These are phyloP conservation scores for Agriopis aurantiaria DNA, from an alignment of 2,888 invertebrate genomes.

Conservation along the genomic window DNA sequence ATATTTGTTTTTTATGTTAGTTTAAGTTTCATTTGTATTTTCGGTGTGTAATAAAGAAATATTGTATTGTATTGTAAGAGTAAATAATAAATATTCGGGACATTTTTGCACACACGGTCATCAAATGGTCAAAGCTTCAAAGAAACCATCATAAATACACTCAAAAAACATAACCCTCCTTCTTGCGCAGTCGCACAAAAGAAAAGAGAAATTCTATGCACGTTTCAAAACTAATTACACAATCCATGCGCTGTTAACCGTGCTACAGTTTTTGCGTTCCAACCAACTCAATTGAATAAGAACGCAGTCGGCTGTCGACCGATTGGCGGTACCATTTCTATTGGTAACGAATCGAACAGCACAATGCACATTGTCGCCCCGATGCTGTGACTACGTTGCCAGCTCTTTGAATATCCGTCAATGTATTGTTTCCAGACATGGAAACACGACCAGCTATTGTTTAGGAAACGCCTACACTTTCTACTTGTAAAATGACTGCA, in stretches of 20 bases:
- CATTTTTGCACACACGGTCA: no score
- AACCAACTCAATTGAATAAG: conserved; percentile 54
- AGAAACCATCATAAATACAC: no score
- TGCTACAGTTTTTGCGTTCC: conserved; percentile 14
- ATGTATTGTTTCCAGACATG: conserved; percentile 64
- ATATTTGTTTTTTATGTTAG: no score
- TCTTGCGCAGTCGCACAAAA: no score
- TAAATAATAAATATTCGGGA: no score
- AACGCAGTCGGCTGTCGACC: conserved; percentile 48
- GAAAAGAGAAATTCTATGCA: no score
- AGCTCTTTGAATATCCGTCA: conserved; percentile 54
- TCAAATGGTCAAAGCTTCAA: no score
- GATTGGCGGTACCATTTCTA: conserved; percentile 51
- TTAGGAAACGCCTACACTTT: conserved; percentile 68
- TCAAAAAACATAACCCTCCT: no score
- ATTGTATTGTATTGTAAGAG: no score
- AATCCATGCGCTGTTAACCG: conserved; percentile 5
- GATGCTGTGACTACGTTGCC: conserved; percentile 50
- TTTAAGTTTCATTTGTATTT: no score
- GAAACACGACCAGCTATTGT: conserved; percentile 65
- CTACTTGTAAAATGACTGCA: conserved; percentile 65
- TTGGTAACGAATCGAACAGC: conserved; percentile 51
- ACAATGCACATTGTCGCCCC: conserved; percentile 57
- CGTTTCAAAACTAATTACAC: conserved; percentile 3
- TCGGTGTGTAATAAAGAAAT: no score